These are phyloP conservation scores for Panthera tigris DNA, from an alignment of 2,113 vertebrate species.

Conservation along the genomic window DNA sequence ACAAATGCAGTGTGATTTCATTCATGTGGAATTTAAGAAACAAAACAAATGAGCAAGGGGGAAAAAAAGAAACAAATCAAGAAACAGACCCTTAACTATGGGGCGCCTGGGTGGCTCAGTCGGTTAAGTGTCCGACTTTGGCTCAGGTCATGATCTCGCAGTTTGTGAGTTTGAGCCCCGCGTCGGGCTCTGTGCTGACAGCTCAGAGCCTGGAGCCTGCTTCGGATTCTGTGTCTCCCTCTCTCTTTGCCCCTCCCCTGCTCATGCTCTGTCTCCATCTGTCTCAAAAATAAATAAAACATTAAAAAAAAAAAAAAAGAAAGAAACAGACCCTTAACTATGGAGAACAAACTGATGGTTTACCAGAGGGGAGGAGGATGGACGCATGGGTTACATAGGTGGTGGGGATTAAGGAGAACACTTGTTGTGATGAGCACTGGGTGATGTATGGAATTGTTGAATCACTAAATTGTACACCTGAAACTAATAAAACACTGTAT, in stretches of 20 bases:
- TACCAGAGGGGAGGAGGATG: background rate
- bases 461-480: background rate
- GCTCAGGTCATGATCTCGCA: too few relatives aligned
- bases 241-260: too few relatives aligned
- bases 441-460: background rate
- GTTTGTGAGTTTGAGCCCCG: too few relatives aligned
- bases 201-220: too few relatives aligned
- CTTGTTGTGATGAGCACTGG: background rate
- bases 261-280: too few relatives aligned
- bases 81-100: background rate
- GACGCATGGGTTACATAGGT: background rate
- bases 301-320: background rate
- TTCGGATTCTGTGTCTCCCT: too few relatives aligned
- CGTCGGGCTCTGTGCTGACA: too few relatives aligned
- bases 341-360: background rate
- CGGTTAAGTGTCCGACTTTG: too few relatives aligned
- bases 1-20: background rate
- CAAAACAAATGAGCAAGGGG: background rate
- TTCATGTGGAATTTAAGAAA: background rate
- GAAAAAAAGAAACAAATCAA: background rate
- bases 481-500: background rate
- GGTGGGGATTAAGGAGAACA: background rate
- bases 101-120: background rate
- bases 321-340: background rate
- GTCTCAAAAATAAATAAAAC: too few relatives aligned